Base-by-base conservation (phyloP, 2,888 invertebrate genomes). In the Hirtodrosophila alboralis region DNA sequence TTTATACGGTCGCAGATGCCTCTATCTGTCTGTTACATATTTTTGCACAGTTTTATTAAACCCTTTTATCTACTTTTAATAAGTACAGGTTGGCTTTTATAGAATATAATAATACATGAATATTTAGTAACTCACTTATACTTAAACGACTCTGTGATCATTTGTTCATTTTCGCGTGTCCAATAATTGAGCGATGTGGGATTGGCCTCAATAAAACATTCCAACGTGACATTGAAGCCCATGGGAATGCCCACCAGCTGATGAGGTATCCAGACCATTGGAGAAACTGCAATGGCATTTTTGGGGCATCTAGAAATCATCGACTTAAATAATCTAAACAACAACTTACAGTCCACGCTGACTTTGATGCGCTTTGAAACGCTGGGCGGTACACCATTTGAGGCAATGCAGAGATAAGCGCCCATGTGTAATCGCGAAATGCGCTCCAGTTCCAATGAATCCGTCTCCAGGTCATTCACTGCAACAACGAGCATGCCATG, bases 311-410 rank as follows among this genome's bases (percentile, higher is more conserved):
- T 9, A 8, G 3, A 13, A 12, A 7, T 1, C 18, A 2, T 14
- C 10, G n/a, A n/a, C 33, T 16, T 6, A 13, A 30, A 9, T 23
- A 1, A n/a, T 13, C n/a, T 2, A 7, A 16, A n/a, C n/a, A n/a
- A n/a, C n/a, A 10, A 95, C 97, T 96, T 92, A 97, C 97, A 97
- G 91, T 97, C 96, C 31, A 97, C 97, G 92, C 96, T 96, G 87
- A 97, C 96, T 94, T 96, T 96, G 86, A 97, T 97, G 87, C 96
- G 93, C 91, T 97, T 97, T 89, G 96, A 96, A 61, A 97, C 96
- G 27, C 96, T 94, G 4, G 97, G 97, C 0, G 97, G 97, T 10
- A 97, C 95, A 9, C 96, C 95, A 88, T 97, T 97, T 86, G 94
- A 95, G 36, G 91, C 91, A 77, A 97, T 97, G 91, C 97, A 98